phyloP scores from a whole-genome alignment of 2,113 vertebrate genomes.

The Xiphophorus couchianus region DNA sequence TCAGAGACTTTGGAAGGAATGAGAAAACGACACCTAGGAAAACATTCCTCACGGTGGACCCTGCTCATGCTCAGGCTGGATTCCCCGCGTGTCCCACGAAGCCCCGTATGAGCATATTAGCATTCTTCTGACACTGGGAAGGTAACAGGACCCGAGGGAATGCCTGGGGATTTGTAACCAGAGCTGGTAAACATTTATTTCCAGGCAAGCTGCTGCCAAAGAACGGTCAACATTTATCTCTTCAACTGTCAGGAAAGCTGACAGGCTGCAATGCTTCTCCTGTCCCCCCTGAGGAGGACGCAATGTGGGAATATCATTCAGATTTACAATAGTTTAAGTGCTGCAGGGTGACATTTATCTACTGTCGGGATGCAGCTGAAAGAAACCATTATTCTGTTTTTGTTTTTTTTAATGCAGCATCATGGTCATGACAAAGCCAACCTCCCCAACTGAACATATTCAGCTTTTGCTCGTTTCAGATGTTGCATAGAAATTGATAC shows the following conservation, averaged over 20 bases:
- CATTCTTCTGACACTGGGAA: slow-evolving; percentile 76
- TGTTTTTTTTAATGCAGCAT: too few species aligned
- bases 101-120: slow-evolving; percentile 71
- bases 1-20: slow-evolving; percentile 66
- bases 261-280: slow-evolving; percentile 10
- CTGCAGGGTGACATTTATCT: not conserved
- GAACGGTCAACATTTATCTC: slow-evolving; percentile 43
- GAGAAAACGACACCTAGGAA: slow-evolving; percentile 78
- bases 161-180: slow-evolving; percentile 65
- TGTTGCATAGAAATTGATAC: too few species aligned
- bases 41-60: slow-evolving; percentile 70
- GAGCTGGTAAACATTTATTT: slow-evolving; percentile 78
- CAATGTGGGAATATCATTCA: not conserved
- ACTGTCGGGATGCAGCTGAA: too few species aligned
- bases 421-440: too few species aligned
- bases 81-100: slow-evolving; percentile 63
- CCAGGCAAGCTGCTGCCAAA: slow-evolving; percentile 55
- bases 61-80: slow-evolving; percentile 67
- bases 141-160: slow-evolving; percentile 65
- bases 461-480: too few species aligned
- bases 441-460: too few species aligned
- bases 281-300: not conserved
- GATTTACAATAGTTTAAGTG: not conserved
- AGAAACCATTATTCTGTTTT: too few species aligned
- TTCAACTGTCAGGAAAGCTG: slow-evolving; percentile 27